A percentile compares a stretch with the other conserved stretches of the same genome.
Conservation (phyloP, 2,888 invertebrate species). For the Hypselothyrea guttata region DNA sequence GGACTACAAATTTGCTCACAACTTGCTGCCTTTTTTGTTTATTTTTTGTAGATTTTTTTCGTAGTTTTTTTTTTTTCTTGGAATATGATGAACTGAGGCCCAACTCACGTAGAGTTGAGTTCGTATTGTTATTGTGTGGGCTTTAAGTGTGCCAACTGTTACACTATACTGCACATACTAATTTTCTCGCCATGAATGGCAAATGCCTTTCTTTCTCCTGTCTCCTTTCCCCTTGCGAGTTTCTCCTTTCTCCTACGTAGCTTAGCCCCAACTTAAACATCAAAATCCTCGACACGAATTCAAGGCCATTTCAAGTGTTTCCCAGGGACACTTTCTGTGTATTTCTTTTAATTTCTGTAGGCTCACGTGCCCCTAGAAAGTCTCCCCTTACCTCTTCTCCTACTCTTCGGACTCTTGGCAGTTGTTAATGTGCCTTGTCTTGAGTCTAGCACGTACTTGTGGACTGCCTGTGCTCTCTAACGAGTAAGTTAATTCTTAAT, state of each 20-base stretch:
- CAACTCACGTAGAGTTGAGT: slow-evolving; percentile 8
- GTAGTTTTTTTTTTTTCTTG: not conserved
- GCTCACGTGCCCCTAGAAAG: slow-evolving; percentile 7
- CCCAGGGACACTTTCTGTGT: slow-evolving; percentile 46
- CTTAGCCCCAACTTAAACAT: slow-evolving; percentile 4
- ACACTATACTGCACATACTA: slow-evolving; percentile 35
- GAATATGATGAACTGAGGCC: slow-evolving; percentile 23
- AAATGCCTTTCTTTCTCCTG: slow-evolving; percentile 32
- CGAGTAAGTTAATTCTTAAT: slow-evolving; percentile 32
- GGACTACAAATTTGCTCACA: slow-evolving; percentile 17
- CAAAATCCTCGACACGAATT: slow-evolving; percentile 11
- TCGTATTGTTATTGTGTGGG: slow-evolving; percentile 1
- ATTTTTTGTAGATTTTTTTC: not conserved
- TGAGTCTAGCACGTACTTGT: slow-evolving; percentile 17
- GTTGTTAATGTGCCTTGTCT: slow-evolving; percentile 2
- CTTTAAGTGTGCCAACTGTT: slow-evolving; percentile 22
- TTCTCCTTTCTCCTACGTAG: too few species aligned
- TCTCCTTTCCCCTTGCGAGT: too few species aligned
- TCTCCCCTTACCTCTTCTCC: not conserved
- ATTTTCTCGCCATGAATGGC: slow-evolving; percentile 49
- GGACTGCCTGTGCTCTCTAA: slow-evolving; percentile 30
- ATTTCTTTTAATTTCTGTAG: slow-evolving; percentile 35
- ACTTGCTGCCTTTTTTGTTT: slow-evolving; percentile 1
- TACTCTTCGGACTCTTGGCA: slow-evolving; percentile 2
- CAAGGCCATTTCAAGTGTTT: slow-evolving; percentile 52